Evolutionary conservation across 1,140 invertebrate genomes (phyloP).

Genomic region (Penaeus chinensis): DNA sequence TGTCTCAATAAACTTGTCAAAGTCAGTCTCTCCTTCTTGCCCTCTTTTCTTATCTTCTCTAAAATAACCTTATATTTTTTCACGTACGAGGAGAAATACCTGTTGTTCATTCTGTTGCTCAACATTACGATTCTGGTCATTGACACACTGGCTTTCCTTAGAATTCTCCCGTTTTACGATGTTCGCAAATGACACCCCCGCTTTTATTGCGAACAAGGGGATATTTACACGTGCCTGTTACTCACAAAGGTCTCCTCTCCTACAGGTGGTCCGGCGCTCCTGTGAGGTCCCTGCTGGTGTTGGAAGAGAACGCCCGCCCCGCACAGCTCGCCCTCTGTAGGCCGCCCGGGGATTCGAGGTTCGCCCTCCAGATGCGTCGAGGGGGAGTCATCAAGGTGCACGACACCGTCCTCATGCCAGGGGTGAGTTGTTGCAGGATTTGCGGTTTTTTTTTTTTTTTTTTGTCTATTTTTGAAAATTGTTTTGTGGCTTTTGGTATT

Average conservation of each 20-base stretch:
- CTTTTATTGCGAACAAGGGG: background rate
- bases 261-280: constrained; percentile 73
- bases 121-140: too few species aligned
- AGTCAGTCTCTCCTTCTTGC: too few species aligned
- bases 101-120: too few species aligned
- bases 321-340: constrained; percentile 91
- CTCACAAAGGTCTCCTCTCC: background rate
- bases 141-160: too few species aligned
- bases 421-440: constrained; percentile 70
- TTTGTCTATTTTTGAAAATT: background rate
- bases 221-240: too few species aligned
- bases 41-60: too few species aligned
- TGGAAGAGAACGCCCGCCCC: constrained; percentile 89
- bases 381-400: constrained; percentile 91
- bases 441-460: background rate
- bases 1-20: too few species aligned
- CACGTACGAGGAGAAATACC: too few species aligned
- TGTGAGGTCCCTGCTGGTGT: constrained; percentile 79
- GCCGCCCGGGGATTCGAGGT: constrained; percentile 86
- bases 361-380: constrained; percentile 85
- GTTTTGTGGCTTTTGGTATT: background rate
- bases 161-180: too few species aligned
- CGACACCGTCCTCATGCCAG: constrained; percentile 89
- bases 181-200: too few species aligned
- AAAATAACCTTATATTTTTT: too few species aligned